These are phyloP conservation scores for Doryteuthis pealeii DNA, from an alignment of 1,140 invertebrate genomes.

Conservation along the genomic window DNA sequence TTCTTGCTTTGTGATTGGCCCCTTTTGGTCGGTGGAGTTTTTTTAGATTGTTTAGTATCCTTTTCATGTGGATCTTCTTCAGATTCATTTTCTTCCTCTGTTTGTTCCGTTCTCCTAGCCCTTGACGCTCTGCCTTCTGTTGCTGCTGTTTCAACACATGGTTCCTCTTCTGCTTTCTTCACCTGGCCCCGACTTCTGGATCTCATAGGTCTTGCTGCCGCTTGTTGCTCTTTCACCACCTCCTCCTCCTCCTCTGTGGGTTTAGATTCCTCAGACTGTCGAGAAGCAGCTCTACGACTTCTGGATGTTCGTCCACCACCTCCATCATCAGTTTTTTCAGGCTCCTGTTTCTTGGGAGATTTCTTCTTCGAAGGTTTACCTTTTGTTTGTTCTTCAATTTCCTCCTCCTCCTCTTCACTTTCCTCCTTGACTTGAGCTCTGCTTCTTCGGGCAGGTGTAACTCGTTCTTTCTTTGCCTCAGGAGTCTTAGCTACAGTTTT, in stretches of 20 bases:
- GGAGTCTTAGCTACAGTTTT: too few relatives aligned
- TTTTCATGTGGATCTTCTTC: neutral
- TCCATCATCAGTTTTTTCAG: neutral
- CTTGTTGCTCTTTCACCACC: neutral
- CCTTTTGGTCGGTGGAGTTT: too few relatives aligned
- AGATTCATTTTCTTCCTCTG: neutral
- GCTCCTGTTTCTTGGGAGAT: neutral
- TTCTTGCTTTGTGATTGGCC: too few relatives aligned
- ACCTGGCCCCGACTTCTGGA: neutral
- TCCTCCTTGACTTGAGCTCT: neutral
- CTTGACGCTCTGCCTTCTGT: neutral
- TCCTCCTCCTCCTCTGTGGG: neutral
- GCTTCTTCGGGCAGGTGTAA: too few relatives aligned
- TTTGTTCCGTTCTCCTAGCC: neutral
- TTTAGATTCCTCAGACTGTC: neutral
- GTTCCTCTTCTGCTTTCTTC: conserved; percentile 3
- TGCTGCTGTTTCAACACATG: neutral
- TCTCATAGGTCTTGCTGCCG: neutral
- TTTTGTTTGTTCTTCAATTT: neutral
- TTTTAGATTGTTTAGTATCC: too few relatives aligned
- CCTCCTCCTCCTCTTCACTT: neutral
- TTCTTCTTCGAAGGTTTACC: neutral
- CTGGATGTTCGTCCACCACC: neutral
- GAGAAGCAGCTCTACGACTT: neutral
- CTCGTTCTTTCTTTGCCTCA: too few relatives aligned